Evolutionary conservation across 2,113 vertebrate species (phyloP), one percentile per base, ranked within the genome.

Genomic region (Triplophysa siluroides): DNA sequence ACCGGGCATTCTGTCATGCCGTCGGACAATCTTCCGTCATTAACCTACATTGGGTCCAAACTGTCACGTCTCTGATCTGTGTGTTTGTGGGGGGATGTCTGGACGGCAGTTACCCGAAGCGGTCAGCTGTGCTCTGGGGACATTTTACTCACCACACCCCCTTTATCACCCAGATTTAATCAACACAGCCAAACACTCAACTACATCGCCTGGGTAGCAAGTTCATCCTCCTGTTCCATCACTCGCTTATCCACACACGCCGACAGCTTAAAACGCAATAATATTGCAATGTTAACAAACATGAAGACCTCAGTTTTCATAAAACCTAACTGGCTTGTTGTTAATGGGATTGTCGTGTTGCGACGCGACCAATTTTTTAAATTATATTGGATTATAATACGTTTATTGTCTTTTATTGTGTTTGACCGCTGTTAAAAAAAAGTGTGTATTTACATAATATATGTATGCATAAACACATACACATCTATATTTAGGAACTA

Each of bases 121-220:
- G 11, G 16, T 80, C 13, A 47, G 63, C 63, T 24, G 38, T 23
- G 18, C 47, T 38, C 60, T 12, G 2, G 74, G 33, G 74, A 47
- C 24, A 4, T 8, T 54, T 16, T 43, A 19, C 43, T 52, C 26
- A 60, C 54, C 58, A 69, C 70, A 67, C 70, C 70, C 77, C 60
- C 64, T 63, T 83, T 65, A 83, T 74, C 76, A 38, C 3, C 14
- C 81, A 65, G 61, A 77, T 77, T 50, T 52, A 52, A 77, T 77
- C 75, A 38, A 19, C 61, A 76, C 38, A n/a, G 58, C 24, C 24
- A 23, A 47, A 62, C 21, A 26, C 21, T 47, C 13, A 4, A 45
- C 11, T 23, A 19, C 45, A 38, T 18, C 33, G 33, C 8, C 33
- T 38, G 33, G 33, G 33, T 6, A 38, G 33, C 33, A 38, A 38